A percentile compares a stretch with the other conserved stretches of the same genome.
Evolutionary conservation across 1,140 invertebrate genomes (phyloP).

Genomic region (Drosophila pseudoananassae): DNA sequence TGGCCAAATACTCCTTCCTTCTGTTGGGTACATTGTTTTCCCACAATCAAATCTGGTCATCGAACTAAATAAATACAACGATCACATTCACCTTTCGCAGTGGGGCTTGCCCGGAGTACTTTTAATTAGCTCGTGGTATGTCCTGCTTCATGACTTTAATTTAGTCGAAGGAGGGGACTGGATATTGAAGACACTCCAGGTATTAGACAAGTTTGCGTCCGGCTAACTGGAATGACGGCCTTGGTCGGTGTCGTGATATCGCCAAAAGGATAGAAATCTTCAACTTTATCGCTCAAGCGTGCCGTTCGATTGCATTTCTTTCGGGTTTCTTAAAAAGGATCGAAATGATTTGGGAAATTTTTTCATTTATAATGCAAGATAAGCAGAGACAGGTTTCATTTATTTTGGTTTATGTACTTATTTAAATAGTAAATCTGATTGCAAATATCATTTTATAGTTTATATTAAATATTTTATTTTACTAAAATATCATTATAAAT

Average conservation of each 20-base stretch:
- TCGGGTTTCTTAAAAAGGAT: conserved; percentile 43
- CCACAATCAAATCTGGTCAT: conserved; percentile 33
- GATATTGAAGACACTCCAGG: conserved; percentile 4
- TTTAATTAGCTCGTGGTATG: conserved; percentile 42
- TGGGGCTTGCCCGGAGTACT: conserved; percentile 20
- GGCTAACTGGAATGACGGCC: conserved; percentile 14
- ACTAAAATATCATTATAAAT: neutral
- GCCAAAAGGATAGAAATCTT: conserved; percentile 44
- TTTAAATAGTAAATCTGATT: conserved; percentile 2
- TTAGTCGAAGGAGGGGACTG: neutral
- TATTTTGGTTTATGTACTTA: conserved; percentile 12
- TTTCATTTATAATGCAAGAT: conserved; percentile 27
- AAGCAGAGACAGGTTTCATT: conserved; percentile 3
- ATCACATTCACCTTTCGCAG: conserved; percentile 30
- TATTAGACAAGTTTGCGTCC: conserved; percentile 15
- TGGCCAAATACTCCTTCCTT: conserved; percentile 9
- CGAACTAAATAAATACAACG: conserved; percentile 25
- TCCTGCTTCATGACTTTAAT: conserved; percentile 31
- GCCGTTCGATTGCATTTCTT: conserved; percentile 26
- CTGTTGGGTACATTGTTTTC: conserved; percentile 19
- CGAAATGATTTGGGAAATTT: conserved; percentile 31
- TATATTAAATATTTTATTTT: neutral
- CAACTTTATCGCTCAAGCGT: conserved; percentile 37
- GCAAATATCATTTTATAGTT: neutral
- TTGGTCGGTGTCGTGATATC: conserved; percentile 34